Evolutionary conservation across 2,113 vertebrate species (phyloP), one percentile per base, ranked within the genome.

Genomic region (Baryphthengus martii): DNA sequence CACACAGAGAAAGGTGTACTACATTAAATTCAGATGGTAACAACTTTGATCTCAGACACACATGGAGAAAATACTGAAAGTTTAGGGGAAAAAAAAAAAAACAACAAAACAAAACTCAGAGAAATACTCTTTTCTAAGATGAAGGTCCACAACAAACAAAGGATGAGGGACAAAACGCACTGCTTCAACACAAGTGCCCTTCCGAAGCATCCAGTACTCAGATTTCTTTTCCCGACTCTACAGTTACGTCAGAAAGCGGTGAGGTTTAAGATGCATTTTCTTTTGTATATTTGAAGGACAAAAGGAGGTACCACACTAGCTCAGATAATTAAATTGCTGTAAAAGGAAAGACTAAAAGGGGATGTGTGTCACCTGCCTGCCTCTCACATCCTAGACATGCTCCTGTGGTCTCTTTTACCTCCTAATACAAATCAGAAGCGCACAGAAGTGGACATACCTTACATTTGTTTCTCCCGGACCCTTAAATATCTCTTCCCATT

Each of bases 11-110:
- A 90, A 89, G n/a, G 18, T 55, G 45, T 14, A 39, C 47, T 81
- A 85, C 81, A 95, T 93, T 79, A 63, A 73, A 87, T 85, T 96
- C 52, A 90, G 28, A 62, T 73, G 24, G 62, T 85, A 92, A 75
- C 29, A 92, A 59, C 44, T 94, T 89, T 95, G 31, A 79, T 90
- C 86, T 87, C 77, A 90, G 82, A 78, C 20, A 78, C 18, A 61
- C 26, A 52, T n/a, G 18, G 31, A 70, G 39, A 90, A 92, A 95
- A 80, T 18, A 40, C 18, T 35, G 15, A 80, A 81, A 87, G 21
- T 13, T 63, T 81, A 61, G 35, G n/a, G n/a, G n/a, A n/a, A n/a
- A n/a, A n/a, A n/a, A n/a, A n/a, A n/a, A n/a, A n/a, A n/a, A n/a
- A n/a, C n/a, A 58, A 55, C 11, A 47, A 45, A 40, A 85, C n/a